Conservation (phyloP, 2,797 vertebrate genomes). For the Thamnophis elegans region DNA sequence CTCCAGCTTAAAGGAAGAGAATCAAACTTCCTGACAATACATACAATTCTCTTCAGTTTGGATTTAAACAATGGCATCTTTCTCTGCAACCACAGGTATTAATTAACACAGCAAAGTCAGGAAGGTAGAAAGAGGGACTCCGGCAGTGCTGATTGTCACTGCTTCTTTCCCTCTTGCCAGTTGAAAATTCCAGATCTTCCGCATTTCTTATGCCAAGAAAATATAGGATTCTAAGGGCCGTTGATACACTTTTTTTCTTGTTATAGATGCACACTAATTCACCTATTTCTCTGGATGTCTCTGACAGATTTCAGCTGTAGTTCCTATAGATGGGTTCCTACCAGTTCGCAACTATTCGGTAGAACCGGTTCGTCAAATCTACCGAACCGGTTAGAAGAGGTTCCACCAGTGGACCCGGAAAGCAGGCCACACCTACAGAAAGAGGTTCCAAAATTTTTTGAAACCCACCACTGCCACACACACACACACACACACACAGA, state of each 20-base stretch:
- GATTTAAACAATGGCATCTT: not conserved
- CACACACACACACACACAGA: too few relatives aligned
- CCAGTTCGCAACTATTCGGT: too few relatives aligned
- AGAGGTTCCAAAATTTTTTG: too few relatives aligned
- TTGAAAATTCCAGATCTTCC: not conserved
- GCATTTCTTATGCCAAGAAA: not conserved
- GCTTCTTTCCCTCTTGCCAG: not conserved
- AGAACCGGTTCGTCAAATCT: too few relatives aligned
- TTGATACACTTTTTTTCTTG: not conserved
- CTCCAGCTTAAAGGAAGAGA: not conserved
- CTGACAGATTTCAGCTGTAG: not conserved
- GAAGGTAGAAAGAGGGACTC: not conserved
- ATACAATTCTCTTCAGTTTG: not conserved
- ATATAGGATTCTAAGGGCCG: not conserved
- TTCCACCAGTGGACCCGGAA: too few relatives aligned
- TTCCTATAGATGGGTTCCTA: too few relatives aligned
- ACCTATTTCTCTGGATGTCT: not conserved
- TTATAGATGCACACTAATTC: too few relatives aligned
- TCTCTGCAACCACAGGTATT: not conserved
- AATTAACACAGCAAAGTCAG: not conserved
- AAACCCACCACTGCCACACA: too few relatives aligned
- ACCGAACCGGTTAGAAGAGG: too few relatives aligned
- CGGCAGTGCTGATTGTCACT: not conserved
- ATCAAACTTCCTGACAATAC: not conserved
- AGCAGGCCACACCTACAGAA: too few relatives aligned